These are phyloP conservation scores for Monochamus saltuarius DNA, from an alignment of 1,140 invertebrate species.

Conservation along the genomic window DNA sequence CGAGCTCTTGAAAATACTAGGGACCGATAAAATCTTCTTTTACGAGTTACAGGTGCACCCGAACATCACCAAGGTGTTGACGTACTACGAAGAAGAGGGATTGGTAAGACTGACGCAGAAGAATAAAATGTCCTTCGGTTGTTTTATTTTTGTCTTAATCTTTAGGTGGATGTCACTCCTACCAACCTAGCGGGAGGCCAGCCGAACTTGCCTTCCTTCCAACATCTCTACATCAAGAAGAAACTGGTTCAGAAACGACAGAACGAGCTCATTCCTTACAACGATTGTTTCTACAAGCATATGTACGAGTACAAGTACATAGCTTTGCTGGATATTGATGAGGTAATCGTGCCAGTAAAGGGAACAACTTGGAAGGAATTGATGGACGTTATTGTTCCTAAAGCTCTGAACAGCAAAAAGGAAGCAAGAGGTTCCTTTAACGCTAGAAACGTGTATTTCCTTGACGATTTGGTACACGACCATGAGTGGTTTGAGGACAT, in stretches of 20 bases:
- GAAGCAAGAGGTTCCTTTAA: constrained; percentile 78
- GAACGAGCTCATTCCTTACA: constrained; percentile 95
- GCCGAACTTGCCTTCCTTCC: constrained; percentile 84
- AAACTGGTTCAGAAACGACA: constrained; percentile 88
- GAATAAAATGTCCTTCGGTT: too few species aligned
- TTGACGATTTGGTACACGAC: constrained; percentile 83
- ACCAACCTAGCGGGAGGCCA: constrained; percentile 88
- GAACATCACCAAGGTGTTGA: constrained; percentile 85
- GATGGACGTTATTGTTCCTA: constrained; percentile 69
- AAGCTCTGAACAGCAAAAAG: constrained; percentile 68
- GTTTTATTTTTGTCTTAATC: neutral
- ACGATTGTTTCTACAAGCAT: constrained; percentile 94
- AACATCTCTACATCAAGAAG: constrained; percentile 88
- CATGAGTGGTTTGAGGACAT: constrained; percentile 82
- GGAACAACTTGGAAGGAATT: constrained; percentile 75
- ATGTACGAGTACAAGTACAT: constrained; percentile 86
- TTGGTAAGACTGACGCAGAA: constrained; percentile 43
- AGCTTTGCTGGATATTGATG: constrained; percentile 88
- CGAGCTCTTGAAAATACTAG: constrained; percentile 80
- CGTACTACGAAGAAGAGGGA: constrained; percentile 75
- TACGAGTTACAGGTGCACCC: constrained; percentile 90
- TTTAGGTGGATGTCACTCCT: constrained; percentile 75
- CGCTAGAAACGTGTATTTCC: constrained; percentile 91
- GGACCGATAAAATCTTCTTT: constrained; percentile 90
- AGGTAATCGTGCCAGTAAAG: constrained; percentile 86